Conservation (phyloP, 2,113 vertebrate species). For the Anarhynchus alexandrinus region DNA sequence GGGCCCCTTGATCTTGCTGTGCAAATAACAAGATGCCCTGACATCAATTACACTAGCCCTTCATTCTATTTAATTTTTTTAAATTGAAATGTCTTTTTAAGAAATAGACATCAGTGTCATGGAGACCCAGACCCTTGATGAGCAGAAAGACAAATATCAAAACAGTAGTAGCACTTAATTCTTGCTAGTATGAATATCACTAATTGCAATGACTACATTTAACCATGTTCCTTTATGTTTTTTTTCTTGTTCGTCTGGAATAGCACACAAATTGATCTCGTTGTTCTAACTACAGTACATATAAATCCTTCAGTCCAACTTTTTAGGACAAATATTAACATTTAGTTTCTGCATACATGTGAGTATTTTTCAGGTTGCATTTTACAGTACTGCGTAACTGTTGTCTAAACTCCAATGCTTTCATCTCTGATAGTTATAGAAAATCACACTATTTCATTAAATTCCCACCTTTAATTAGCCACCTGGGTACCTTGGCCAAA, state of each 20-base stretch:
- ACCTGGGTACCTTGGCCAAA: constrained; percentile 11
- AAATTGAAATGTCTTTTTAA: neutral
- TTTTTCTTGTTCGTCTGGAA: neutral
- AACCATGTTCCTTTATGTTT: neutral
- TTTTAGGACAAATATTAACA: neutral
- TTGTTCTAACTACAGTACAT: neutral
- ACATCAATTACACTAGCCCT: neutral
- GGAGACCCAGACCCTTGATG: neutral
- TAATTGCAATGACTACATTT: neutral
- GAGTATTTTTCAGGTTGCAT: neutral
- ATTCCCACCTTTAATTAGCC: constrained; percentile 29
- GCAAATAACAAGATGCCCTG: neutral
- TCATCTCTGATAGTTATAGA: neutral
- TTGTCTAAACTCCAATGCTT: neutral
- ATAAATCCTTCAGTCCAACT: neutral
- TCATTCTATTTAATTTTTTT: neutral
- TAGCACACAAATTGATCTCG: neutral
- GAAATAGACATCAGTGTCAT: neutral
- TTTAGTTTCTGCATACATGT: neutral
- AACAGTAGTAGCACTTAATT: neutral
- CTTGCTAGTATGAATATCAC: neutral
- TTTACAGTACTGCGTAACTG: neutral
- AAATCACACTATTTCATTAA: constrained; percentile 24
- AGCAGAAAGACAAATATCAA: neutral
- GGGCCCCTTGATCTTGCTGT: neutral